Percentiles rank a stretch among this genome's conserved stretches.
Conservation (phyloP, 2,888 invertebrate species). For the Diarsia mendica region DNA sequence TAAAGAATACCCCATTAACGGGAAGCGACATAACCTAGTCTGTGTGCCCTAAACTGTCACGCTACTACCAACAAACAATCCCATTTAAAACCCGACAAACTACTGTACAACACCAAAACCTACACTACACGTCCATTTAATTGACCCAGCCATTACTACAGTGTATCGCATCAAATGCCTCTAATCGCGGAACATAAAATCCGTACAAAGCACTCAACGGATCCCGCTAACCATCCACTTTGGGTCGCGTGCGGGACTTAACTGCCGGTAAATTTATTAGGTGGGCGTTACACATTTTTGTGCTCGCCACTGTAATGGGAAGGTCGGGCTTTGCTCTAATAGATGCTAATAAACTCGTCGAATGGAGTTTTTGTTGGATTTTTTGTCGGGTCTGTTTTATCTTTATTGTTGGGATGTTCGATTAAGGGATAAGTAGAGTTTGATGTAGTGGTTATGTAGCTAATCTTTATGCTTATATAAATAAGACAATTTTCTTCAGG, state of each 20-base stretch:
- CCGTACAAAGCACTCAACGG: constrained; percentile 68
- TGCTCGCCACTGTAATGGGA: constrained; percentile 70
- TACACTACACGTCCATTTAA: constrained; percentile 61
- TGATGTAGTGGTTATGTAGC: constrained; percentile 18
- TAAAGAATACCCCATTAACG: background rate
- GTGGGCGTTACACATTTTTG: constrained; percentile 75
- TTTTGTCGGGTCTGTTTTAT: constrained; percentile 19
- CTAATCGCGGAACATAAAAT: constrained; percentile 70
- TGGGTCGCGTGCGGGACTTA: constrained; percentile 71
- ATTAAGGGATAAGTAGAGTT: constrained; percentile 19
- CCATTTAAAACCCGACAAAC: constrained; percentile 19
- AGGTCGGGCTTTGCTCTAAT: constrained; percentile 63
- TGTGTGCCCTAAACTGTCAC: background rate
- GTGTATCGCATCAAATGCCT: constrained; percentile 60
- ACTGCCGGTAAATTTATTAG: constrained; percentile 75
- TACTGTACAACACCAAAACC: constrained; percentile 42
- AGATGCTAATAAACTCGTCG: constrained; percentile 65
- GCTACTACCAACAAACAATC: constrained; percentile 2
- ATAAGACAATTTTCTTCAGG: constrained; percentile 2
- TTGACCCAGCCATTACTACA: constrained; percentile 56
- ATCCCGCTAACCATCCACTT: constrained; percentile 64
- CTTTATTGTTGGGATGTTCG: background rate
- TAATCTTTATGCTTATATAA: background rate
- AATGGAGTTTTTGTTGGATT: constrained; percentile 37
- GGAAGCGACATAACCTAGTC: too few relatives aligned